These are phyloP conservation scores for Montipora foliosa DNA, from an alignment of 64 coral and sea anemone species.

Conservation along the genomic window DNA sequence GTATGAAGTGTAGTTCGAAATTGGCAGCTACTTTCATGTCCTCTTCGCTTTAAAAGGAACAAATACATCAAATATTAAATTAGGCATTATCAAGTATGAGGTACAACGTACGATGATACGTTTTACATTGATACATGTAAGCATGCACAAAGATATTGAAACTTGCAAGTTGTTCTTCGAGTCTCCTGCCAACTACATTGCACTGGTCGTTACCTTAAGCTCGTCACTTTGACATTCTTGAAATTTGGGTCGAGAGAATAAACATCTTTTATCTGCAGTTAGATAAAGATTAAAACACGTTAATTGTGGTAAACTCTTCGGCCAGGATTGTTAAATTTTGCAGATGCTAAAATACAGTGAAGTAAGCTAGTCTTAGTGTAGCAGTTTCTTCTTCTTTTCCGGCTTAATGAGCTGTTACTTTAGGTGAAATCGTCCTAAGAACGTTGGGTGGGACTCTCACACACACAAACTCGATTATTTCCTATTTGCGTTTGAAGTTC, in stretches of 20 bases:
- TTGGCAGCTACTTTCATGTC: constrained; percentile 90
- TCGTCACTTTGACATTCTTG: constrained; percentile 59
- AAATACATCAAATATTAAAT: background rate
- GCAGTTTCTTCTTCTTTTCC: too few species aligned
- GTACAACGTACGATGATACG: too few species aligned
- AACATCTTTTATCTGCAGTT: constrained; percentile 46
- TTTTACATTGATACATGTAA: too few species aligned
- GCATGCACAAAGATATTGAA: background rate
- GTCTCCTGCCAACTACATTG: background rate
- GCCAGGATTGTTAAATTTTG: too few species aligned
- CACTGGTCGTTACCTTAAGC: constrained; percentile 43
- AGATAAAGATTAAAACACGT: background rate
- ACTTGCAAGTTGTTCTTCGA: background rate
- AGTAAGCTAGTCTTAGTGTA: too few species aligned
- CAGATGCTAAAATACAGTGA: too few species aligned
- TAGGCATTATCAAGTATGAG: too few species aligned
- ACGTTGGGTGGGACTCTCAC: too few species aligned
- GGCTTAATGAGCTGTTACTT: too few species aligned
- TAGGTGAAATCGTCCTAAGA: too few species aligned
- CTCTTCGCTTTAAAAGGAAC: constrained; percentile 69
- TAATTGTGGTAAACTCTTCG: too few species aligned
- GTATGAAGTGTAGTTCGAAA: constrained; percentile 75
- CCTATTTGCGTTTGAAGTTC: background rate
- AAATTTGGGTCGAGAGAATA: constrained; percentile 76
- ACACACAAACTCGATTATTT: too few species aligned